Evolutionary conservation across 1,140 invertebrate species (phyloP).

Genomic region (Cyphomyrmex costatus): DNA sequence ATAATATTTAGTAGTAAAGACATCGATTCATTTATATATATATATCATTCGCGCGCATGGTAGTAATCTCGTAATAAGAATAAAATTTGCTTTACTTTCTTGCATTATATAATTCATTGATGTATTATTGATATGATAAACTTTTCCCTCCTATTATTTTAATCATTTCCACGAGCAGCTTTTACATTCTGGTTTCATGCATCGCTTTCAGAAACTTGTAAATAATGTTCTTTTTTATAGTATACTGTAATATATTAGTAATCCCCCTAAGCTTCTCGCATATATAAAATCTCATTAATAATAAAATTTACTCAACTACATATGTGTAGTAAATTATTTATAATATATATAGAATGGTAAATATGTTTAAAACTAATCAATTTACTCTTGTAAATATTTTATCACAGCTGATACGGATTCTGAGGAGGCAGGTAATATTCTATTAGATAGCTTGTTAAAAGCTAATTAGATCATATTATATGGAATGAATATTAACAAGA

Average conservation of each 20-base stretch:
- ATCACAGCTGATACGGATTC: constrained; percentile 84
- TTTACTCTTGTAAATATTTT: constrained; percentile 72
- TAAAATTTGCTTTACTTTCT: constrained; percentile 29
- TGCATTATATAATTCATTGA: constrained; percentile 21
- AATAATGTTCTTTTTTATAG: constrained; percentile 13
- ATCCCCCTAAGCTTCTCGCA: constrained; percentile 18
- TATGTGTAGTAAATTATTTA: constrained; percentile 26
- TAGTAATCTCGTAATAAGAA: constrained; percentile 12
- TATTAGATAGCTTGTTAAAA: constrained; percentile 57
- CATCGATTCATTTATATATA: constrained; percentile 37
- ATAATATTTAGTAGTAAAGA: constrained; percentile 17
- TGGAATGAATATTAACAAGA: constrained; percentile 32
- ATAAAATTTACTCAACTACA: constrained; percentile 21
- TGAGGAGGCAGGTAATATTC: constrained; percentile 83
- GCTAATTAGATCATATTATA: constrained; percentile 10
- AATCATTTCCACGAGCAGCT: background rate
- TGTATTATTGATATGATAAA: constrained; percentile 25
- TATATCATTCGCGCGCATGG: constrained; percentile 42
- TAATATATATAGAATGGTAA: constrained; percentile 18
- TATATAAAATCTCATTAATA: constrained; percentile 19
- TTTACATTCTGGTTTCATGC: constrained; percentile 13
- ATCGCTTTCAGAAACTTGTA: constrained; percentile 1
- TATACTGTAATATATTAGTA: constrained; percentile 47
- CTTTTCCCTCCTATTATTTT: background rate
- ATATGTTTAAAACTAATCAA: constrained; percentile 67